Conservation (phyloP, 1,140 invertebrate genomes). For the Xylocopa sonorina region DNA sequence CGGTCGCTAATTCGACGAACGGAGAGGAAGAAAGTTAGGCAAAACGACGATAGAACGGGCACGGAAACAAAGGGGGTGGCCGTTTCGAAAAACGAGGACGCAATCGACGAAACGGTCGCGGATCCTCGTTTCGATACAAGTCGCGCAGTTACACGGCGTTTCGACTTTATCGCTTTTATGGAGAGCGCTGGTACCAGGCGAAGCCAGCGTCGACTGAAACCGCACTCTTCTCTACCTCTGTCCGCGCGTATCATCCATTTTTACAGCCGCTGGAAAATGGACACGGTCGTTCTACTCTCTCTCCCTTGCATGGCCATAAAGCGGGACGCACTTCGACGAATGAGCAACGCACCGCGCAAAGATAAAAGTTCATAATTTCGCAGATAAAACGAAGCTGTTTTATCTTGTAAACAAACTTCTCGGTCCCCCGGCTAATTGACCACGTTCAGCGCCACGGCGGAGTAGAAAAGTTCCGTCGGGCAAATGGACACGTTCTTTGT, state of each 20-base stretch:
- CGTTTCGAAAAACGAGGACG: constrained; percentile 44
- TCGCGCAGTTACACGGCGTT: constrained; percentile 12
- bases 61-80: not conserved
- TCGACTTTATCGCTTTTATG: constrained; percentile 34
- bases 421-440: not conserved
- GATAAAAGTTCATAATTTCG: not conserved
- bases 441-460: not conserved
- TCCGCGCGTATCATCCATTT: constrained; percentile 17
- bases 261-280: constrained; percentile 28
- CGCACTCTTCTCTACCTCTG: not conserved
- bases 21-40: not conserved
- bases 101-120: constrained; percentile 30
- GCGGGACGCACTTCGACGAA: not conserved
- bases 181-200: not conserved
- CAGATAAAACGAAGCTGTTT: not conserved
- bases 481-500: not conserved
- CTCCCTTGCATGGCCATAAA: not conserved
- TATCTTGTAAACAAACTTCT: not conserved
- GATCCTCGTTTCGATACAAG: constrained; percentile 40
- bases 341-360: not conserved
- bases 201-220: not conserved
- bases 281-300: not conserved
- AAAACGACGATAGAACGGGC: not conserved
- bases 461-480: not conserved
- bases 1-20: constrained; percentile 2